A percentile compares a stretch with the other conserved stretches of the same genome.
Evolutionary conservation across 2,888 invertebrate species (phyloP).

Genomic region (Labia minor): DNA sequence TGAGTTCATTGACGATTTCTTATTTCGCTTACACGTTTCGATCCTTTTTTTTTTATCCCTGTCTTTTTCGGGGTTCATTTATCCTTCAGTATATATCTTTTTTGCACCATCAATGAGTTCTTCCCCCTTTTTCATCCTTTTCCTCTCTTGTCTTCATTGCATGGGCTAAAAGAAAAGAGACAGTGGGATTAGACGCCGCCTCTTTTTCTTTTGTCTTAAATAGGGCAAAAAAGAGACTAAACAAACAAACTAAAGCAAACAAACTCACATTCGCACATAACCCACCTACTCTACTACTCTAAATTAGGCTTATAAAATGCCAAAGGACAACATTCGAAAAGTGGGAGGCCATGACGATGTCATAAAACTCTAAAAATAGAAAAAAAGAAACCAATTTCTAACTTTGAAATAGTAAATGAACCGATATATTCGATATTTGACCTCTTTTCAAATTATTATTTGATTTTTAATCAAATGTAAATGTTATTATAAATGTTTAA

Average conservation of each 20-base stretch:
- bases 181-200: neutral
- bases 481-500: no score
- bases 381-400: no score
- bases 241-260: neutral
- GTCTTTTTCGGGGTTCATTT: slow-evolving; percentile 3
- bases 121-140: neutral
- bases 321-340: neutral
- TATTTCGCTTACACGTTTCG: neutral
- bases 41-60: neutral
- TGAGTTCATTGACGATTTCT: slow-evolving; percentile 13
- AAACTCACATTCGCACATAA: neutral
- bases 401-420: no score
- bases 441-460: no score
- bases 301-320: neutral
- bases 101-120: neutral
- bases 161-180: neutral
- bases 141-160: neutral
- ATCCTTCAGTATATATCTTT: slow-evolving; percentile 8
- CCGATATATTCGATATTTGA: no score
- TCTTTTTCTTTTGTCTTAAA: slow-evolving; percentile 1
- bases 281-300: neutral
- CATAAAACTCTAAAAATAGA: neutral
- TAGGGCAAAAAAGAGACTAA: neutral
- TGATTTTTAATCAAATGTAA: no score
- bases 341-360: neutral